Conservation (phyloP, 2,113 vertebrate species). For the Apodemus sylvaticus region DNA sequence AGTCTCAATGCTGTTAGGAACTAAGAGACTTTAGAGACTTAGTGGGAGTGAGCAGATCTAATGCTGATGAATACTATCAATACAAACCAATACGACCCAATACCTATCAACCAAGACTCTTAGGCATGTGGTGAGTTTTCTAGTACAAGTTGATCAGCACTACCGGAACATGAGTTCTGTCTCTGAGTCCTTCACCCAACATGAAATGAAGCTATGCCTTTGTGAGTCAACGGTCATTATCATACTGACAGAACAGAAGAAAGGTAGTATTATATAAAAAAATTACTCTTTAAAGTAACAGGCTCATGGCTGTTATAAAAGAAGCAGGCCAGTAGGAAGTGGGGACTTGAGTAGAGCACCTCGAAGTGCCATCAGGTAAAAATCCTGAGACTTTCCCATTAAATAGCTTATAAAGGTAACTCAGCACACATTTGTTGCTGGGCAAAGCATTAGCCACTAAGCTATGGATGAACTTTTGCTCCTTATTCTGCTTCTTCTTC, state of each 20-base stretch:
- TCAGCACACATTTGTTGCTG: neutral
- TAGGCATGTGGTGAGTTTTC: neutral
- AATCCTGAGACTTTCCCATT: neutral
- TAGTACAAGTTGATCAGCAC: neutral
- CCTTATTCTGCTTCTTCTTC: neutral
- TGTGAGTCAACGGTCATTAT: neutral
- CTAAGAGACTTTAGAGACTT: neutral
- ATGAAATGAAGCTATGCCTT: neutral
- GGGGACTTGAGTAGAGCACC: neutral
- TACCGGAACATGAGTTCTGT: neutral
- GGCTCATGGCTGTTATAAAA: neutral
- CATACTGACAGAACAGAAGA: neutral
- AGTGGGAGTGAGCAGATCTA: neutral
- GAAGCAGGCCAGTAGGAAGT: neutral
- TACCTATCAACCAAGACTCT: neutral
- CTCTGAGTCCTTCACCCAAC: neutral
- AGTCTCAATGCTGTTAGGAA: neutral
- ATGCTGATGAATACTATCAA: neutral
- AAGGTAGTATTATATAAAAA: neutral
- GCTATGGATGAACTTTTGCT: neutral
- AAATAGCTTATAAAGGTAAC: neutral
- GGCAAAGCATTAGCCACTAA: neutral
- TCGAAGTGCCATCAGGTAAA: constrained; percentile 26
- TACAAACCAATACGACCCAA: neutral
- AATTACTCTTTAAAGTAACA: constrained; percentile 31